Percentiles rank a stretch among this genome's conserved stretches.
Evolutionary conservation across 2,797 vertebrate species (phyloP).

Genomic region (Tragopan temminckii): DNA sequence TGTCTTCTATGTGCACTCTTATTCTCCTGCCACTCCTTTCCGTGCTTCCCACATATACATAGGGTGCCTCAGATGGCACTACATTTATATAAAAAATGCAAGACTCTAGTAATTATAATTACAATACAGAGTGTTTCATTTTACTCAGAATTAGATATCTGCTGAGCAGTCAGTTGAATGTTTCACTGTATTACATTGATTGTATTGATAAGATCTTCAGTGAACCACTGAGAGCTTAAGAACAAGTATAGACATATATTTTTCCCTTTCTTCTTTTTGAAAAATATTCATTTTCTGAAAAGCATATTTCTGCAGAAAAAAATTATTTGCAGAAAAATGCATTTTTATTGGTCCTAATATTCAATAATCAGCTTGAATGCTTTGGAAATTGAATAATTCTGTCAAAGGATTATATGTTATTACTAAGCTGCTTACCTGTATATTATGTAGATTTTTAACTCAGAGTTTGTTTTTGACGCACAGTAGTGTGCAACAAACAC

Average conservation of each 20-base stretch:
- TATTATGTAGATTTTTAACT: not conserved
- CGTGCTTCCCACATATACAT: not conserved
- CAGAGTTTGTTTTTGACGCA: not conserved
- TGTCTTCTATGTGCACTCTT: not conserved
- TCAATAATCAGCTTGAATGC: not conserved
- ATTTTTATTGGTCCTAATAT: not conserved
- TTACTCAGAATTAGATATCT: not conserved
- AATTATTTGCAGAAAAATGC: not conserved
- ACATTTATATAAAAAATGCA: not conserved
- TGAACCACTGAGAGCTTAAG: not conserved
- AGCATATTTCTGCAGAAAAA: not conserved
- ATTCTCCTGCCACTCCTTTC: not conserved
- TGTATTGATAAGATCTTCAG: not conserved
- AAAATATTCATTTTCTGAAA: not conserved
- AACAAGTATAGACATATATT: not conserved
- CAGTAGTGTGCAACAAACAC: not conserved
- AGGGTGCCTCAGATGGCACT: accelerated
- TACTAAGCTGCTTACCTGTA: not conserved
- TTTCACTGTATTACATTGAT: not conserved
- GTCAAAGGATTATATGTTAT: not conserved
- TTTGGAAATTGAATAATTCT: not conserved
- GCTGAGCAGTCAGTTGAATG: not conserved
- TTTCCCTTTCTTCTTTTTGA: not conserved
- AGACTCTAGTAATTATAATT: not conserved
- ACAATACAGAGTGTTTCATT: not conserved